Evolutionary conservation across 2,888 invertebrate genomes (phyloP), one percentile per base, ranked within the genome.

Genomic region (Scaptomyza flava): DNA sequence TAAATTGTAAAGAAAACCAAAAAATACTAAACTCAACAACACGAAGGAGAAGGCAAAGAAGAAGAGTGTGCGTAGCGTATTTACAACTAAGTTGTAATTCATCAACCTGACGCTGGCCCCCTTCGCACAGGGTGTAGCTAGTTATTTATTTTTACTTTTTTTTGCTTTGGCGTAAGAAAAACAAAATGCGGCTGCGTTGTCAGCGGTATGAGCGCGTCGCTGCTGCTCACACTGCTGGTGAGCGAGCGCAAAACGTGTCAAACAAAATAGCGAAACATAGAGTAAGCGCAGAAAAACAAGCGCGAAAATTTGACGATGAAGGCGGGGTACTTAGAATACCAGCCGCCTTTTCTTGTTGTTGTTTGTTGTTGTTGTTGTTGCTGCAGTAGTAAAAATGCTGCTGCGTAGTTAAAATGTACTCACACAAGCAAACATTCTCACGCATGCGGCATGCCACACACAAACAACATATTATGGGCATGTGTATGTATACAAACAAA

Each of bases 101-200:
- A 87, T 81, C 72, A 87, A 77, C 61, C 58, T 63, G 57, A 62
- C 54, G 58, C 52, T 59, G 31, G 17, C 34, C 23, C 56, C 48
- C 30, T 41, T 23, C 27, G 5, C 31, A 74, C 64, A 72, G 68
- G 68, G 68, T 69, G 67, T 60, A 61, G 66, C 58, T 63, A 61
- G 38, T 46, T 27, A 27, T 27, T 27, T 23, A 2, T 23, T 23
- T 23, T 27, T 5, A 23, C 3, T 27, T 27, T 27, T 5, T 58
- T 73, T 64, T 56, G 50, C 34, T 20, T n/a, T 62, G 66, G 61
- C 58, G 72, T 68, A 70, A 68, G 71, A 68, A 73, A 71, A 65
- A 65, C 64, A 82, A 74, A 68, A 69, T 84, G 87, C 84, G 87
- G 50, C 84, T 83, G 87, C 87, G 81, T 84, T 70, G 75, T 58